phyloP scores from a whole-genome alignment of 2,797 vertebrate genomes.

The Coregonus ussuriensis region DNA sequence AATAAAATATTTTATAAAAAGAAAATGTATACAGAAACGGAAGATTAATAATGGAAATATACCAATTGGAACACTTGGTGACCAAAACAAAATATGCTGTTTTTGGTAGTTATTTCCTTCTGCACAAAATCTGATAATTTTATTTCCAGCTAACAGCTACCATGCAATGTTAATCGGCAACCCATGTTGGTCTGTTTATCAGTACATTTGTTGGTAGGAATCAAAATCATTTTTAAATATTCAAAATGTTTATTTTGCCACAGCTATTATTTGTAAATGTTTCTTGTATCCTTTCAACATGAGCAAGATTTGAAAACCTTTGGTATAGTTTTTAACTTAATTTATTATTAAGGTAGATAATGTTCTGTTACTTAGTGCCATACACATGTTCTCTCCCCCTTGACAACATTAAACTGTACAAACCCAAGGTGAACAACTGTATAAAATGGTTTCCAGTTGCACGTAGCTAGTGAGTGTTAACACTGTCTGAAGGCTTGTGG shows the following conservation, averaged over 20 bases:
- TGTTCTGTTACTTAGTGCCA: slow-evolving; percentile 78
- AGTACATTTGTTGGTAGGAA: slow-evolving; percentile 75
- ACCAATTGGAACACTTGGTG: slow-evolving; percentile 84
- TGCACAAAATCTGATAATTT: slow-evolving; percentile 74
- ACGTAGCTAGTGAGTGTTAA: slow-evolving; percentile 68
- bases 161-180: slow-evolving; percentile 73
- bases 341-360: slow-evolving; percentile 80
- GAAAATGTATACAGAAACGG: slow-evolving; percentile 90
- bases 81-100: slow-evolving; percentile 75
- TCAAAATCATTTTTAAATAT: slow-evolving; percentile 75
- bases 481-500: slow-evolving; percentile 37
- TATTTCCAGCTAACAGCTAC: slow-evolving; percentile 68
- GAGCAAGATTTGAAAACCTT: slow-evolving; percentile 82
- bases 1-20: slow-evolving; percentile 99
- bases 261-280: slow-evolving; percentile 89
- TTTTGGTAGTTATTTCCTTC: slow-evolving; percentile 64
- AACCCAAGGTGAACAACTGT: slow-evolving; percentile 70
- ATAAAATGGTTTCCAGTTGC: slow-evolving; percentile 58
- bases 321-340: slow-evolving; percentile 87
- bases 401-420: slow-evolving; percentile 58
- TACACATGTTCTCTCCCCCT: slow-evolving; percentile 76
- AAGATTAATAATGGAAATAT: slow-evolving; percentile 80
- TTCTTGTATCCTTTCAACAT: slow-evolving; percentile 82
- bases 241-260: slow-evolving; percentile 79
- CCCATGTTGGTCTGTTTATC: slow-evolving; percentile 79